Conservation (phyloP, 2,888 invertebrate genomes). For the Eutolmus rufibarbis region DNA sequence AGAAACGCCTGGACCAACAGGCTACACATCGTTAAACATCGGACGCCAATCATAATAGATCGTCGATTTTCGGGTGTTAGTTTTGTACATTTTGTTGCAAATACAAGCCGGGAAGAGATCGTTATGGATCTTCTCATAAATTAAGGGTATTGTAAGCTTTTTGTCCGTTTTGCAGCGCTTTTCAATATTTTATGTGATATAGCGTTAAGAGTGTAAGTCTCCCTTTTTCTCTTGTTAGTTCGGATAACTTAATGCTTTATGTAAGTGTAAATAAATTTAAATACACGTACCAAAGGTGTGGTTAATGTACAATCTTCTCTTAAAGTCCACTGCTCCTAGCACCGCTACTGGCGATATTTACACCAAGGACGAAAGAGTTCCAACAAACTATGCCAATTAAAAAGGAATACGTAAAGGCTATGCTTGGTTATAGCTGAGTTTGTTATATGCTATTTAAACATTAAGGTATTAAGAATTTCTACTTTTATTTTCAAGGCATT, state of each 20-base stretch:
- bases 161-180: not conserved
- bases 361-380: not conserved
- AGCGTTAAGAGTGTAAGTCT: not conserved
- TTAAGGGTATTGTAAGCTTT: not conserved
- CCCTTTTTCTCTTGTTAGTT: not conserved
- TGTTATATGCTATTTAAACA: not conserved
- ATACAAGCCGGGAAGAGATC: not conserved
- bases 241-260: not conserved
- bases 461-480: not conserved
- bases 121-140: not conserved
- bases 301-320: not conserved
- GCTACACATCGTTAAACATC: constrained; percentile 56
- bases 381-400: not conserved
- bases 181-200: not conserved
- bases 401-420: not conserved
- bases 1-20: constrained; percentile 54
- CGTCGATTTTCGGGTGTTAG: not conserved
- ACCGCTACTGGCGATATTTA: not conserved
- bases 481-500: not conserved
- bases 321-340: not conserved
- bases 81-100: not conserved
- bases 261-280: not conserved
- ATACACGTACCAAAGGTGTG: not conserved
- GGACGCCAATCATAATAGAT: not conserved
- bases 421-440: not conserved